A percentile compares a stretch with the other conserved stretches of the same genome.
phyloP scores from a whole-genome alignment of 2,888 invertebrate species.

The Chesias legatella region DNA sequence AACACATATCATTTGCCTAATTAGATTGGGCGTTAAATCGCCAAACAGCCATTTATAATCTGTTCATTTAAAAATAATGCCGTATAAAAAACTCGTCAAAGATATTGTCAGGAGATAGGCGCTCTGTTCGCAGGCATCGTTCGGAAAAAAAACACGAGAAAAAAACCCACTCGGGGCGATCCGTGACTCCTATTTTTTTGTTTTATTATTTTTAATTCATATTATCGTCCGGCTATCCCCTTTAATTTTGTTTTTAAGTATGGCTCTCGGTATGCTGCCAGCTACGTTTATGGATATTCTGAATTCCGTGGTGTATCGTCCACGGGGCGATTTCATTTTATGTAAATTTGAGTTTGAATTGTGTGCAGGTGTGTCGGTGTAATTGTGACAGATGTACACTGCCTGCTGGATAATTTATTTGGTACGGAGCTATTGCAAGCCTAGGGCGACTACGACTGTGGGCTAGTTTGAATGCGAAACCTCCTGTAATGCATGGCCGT shows the following conservation, averaged over 20 bases:
- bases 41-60: conserved; percentile 79
- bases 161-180: conserved; percentile 77
- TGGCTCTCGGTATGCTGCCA: conserved; percentile 77
- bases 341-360: conserved; percentile 56
- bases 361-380: conserved; percentile 53
- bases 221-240: conserved; percentile 80
- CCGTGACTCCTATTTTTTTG: conserved; percentile 79
- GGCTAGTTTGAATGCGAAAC: conserved; percentile 7
- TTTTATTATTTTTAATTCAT: conserved; percentile 81
- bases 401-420: conserved; percentile 17
- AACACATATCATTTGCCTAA: conserved; percentile 80
- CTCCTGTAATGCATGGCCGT: background rate
- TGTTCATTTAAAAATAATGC: conserved; percentile 79
- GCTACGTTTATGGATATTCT: conserved; percentile 78
- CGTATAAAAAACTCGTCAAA: conserved; percentile 78
- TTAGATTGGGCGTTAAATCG: conserved; percentile 81
- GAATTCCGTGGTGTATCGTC: conserved; percentile 73
- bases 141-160: conserved; percentile 59
- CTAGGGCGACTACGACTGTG: background rate
- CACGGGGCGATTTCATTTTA: conserved; percentile 69
- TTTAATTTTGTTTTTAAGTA: conserved; percentile 81
- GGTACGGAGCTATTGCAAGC: conserved; percentile 1
- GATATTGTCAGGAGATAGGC: conserved; percentile 78
- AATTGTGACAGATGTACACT: conserved; percentile 66
- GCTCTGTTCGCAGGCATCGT: conserved; percentile 73